These are phyloP conservation scores for Spisula subtruncata DNA, from an alignment of 2,888 invertebrate species.

Conservation along the genomic window DNA sequence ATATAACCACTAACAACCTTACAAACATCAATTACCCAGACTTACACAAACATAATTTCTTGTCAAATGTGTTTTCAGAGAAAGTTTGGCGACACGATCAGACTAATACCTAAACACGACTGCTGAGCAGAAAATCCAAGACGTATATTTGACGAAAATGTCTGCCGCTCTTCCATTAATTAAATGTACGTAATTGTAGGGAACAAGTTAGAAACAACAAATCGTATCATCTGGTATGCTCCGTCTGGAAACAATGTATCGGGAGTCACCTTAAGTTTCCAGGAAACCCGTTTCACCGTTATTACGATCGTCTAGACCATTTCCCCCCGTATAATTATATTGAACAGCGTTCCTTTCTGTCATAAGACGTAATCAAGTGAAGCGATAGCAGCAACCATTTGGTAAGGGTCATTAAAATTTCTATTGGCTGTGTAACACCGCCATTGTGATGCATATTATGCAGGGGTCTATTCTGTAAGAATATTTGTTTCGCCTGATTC, in stretches of 20 bases:
- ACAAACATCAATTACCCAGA: background rate
- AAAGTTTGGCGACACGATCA: no score
- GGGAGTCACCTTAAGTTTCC: background rate
- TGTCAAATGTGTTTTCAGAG: no score
- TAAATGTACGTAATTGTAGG: no score
- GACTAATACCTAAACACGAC: background rate
- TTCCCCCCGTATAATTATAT: background rate
- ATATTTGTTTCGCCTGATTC: background rate
- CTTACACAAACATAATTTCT: conserved; percentile 11
- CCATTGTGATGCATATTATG: background rate
- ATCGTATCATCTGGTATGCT: no score
- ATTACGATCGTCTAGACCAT: conserved; percentile 10
- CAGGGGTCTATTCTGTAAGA: background rate
- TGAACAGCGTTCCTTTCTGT: background rate
- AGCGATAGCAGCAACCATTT: no score
- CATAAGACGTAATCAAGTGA: conserved; percentile 16
- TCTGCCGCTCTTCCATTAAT: no score
- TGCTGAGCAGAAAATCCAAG: background rate
- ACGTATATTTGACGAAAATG: no score
- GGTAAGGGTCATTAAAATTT: no score
- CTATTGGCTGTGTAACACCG: no score
- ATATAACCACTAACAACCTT: no score
- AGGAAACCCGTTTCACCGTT: background rate
- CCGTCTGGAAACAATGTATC: background rate
- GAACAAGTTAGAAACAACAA: no score